A percentile compares a stretch with the other conserved stretches of the same genome.
These are phyloP conservation scores for Jacana jacana DNA, from an alignment of 2,113 vertebrate genomes.

Conservation along the genomic window DNA sequence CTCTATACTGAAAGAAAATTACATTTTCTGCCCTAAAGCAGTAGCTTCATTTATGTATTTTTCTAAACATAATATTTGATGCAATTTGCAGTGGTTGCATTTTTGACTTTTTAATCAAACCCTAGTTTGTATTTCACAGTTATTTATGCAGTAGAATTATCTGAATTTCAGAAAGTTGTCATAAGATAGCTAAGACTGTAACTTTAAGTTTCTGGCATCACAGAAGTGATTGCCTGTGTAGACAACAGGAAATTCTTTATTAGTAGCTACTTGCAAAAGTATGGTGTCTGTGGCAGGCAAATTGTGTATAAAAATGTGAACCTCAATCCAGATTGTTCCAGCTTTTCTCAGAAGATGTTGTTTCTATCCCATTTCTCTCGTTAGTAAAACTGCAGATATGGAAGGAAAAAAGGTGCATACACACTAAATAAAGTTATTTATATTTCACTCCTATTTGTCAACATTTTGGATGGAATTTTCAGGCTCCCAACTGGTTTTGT, in stretches of 20 bases:
- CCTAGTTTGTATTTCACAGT: neutral
- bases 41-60: conserved; percentile 6
- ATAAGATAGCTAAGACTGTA: neutral
- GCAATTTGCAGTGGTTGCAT: neutral
- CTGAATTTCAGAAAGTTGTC: neutral
- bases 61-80: neutral
- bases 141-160: neutral
- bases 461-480: neutral
- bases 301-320: neutral
- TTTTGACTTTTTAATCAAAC: conserved; percentile 26
- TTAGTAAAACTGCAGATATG: neutral
- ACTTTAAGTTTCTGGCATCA: neutral
- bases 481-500: neutral
- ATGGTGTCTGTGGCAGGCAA: neutral
- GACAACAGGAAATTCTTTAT: neutral
- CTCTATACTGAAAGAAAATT: conserved; percentile 32
- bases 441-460: neutral
- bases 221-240: neutral
- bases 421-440: neutral
- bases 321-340: neutral
- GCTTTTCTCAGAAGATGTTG: neutral
- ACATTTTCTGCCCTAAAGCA: conserved; percentile 38
- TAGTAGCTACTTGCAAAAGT: neutral
- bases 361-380: neutral
- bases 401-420: neutral